Evolutionary conservation across 2,113 vertebrate species (phyloP), one percentile per base, ranked within the genome.

Genomic region (Xerus inauris): DNA sequence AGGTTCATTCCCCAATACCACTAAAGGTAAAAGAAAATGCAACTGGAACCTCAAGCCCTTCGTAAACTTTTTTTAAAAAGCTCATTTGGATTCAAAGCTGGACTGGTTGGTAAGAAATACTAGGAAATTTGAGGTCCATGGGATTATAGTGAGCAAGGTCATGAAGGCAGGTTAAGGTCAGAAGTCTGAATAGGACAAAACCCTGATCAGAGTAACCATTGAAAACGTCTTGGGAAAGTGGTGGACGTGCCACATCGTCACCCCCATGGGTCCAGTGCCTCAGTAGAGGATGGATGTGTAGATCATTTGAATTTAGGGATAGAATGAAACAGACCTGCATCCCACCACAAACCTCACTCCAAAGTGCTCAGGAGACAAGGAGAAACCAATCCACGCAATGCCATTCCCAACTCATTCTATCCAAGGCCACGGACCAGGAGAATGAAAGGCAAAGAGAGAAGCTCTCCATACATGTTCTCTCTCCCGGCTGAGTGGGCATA

Each of bases 221-320:
- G n/a, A 75, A 59, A 89, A 30, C 54, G 57, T 83, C 2, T 67
- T 32, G 40, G 71, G 49, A 45, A 71, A 8, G 57, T 1, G 0
- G 10, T 45, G 40, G 22, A 5, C 20, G 35, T 73, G 49, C 32
- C 26, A 40, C 65, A 17, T 59, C 0, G 0, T 40, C 49, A 49
- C 20, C 71, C 54, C 26, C 1, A 11, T 5, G 1, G 22, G 12
- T 30, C 64, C 54, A 24, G 4, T 38, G 3, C 16, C 62, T 91
- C 38, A 20, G 0, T 28, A 6, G 7, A 3, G 40, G 28, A 24
- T 42, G 17, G 3, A 2, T 35, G 0, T 11, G 14, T 32, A 16
- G 57, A 59, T 92, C 32, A 6, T 45, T 57, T 67, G 40, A 12
- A 45, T 67, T 93, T 64, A 35, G 42, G 40, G 40, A 26, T n/a